A percentile compares a stretch with the other conserved stretches of the same genome.
These are phyloP conservation scores for Oscarella lobularis DNA, from an alignment of 37 sponge, comb jelly and placozoan species.

Conservation along the genomic window DNA sequence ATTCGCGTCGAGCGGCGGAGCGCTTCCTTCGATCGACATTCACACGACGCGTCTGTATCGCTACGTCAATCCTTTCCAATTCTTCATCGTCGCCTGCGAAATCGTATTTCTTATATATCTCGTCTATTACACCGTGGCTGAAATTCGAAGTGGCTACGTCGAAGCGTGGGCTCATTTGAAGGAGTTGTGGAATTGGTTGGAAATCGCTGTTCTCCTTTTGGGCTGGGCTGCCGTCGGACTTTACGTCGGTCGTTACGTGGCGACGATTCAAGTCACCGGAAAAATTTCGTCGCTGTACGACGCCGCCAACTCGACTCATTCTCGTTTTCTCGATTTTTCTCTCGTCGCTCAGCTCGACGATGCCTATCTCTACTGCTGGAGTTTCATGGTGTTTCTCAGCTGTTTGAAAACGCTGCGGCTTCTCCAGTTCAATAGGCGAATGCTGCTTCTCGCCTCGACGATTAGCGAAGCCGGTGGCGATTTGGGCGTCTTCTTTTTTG, in stretches of 20 bases:
- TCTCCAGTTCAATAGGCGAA: background rate
- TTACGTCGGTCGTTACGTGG: background rate
- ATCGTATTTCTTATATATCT: background rate
- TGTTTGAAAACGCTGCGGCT: background rate
- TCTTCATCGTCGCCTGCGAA: background rate
- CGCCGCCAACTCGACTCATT: background rate
- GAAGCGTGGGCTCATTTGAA: background rate
- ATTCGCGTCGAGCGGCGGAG: background rate
- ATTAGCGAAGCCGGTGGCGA: background rate
- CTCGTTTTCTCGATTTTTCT: background rate
- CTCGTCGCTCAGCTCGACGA: background rate
- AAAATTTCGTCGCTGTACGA: no score
- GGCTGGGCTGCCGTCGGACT: background rate
- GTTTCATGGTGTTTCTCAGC: background rate
- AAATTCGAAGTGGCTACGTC: background rate
- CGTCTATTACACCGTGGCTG: background rate
- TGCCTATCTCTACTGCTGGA: background rate
- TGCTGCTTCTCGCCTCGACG: background rate
- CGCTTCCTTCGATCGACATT: background rate
- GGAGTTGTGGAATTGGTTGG: background rate
- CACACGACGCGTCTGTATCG: slow-evolving; percentile 1
- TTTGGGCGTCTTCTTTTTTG: background rate
- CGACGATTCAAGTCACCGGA: background rate
- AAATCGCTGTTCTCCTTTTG: background rate
- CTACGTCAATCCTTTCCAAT: background rate